Conservation (phyloP, 2,113 vertebrate species). For the Chionomys nivalis region DNA sequence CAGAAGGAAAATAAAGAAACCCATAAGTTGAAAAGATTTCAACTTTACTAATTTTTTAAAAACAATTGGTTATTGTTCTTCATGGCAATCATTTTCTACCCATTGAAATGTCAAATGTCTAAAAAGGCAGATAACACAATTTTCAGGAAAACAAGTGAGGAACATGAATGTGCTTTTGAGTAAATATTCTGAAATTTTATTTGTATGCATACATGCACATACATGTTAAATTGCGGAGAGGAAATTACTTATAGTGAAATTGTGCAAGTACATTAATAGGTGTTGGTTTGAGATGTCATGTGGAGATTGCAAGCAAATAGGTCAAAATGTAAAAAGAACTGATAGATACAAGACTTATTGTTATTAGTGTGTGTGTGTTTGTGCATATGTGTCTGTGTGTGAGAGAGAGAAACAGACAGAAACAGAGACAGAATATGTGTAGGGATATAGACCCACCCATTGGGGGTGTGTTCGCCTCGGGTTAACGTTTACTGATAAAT, state of each 20-base stretch:
- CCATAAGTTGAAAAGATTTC: neutral
- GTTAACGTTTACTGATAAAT: too few species aligned
- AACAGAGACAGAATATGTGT: too few species aligned
- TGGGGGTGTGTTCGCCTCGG: too few species aligned
- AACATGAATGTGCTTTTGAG: neutral
- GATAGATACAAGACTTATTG: neutral
- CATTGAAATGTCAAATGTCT: neutral
- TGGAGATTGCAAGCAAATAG: neutral
- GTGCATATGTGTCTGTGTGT: neutral
- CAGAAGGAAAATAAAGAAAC: neutral
- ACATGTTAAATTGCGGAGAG: neutral
- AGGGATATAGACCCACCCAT: too few species aligned
- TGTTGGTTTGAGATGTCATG: neutral
- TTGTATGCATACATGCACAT: neutral
- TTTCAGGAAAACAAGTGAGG: neutral
- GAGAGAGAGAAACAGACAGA: neutral
- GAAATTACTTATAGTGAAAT: neutral
- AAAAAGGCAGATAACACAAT: neutral
- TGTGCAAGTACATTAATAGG: neutral
- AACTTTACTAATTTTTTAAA: neutral
- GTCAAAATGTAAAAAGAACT: neutral
- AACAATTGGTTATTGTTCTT: conserved; percentile 1
- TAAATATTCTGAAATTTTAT: neutral
- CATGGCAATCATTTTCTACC: neutral
- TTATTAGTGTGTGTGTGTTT: too few species aligned